Evolutionary conservation across 2,113 vertebrate species (phyloP), one percentile per base, ranked within the genome.

Genomic region (Cyphomyrus discorhynchus): DNA sequence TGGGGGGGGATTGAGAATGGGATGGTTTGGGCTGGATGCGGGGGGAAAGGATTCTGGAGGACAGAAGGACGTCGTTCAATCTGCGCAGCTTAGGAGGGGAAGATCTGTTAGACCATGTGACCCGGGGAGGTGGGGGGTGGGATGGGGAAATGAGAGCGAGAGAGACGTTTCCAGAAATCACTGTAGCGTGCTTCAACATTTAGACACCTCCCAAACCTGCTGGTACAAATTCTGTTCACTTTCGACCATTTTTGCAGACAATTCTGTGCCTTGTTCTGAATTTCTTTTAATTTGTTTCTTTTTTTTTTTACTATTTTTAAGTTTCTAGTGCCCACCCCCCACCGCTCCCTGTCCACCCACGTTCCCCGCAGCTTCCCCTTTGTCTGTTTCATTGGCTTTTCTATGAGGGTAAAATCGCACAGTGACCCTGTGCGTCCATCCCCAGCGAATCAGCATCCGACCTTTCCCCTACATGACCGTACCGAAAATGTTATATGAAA

Each of bases 261-360:
- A 97, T 98, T 98, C 97, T 98, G 98, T 99, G 98, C 98, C 98
- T 99, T 99, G 97, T 98, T 98, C 97, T 94, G 94, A 96, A 93
- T 95, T 95, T 96, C 88, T 93, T 95, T 31, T 95, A 89, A 90
- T 80, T 90, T 53, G 15, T 56, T 56, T 56, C 5, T 21, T 91
- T 89, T 91, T 21, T 91, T 90, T 91, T 90, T 91, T 7, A 90
- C 88, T 90, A 93, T 52, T 91, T 93, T 93, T 92, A 92, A 93
- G 90, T 90, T 91, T 45, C 50, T 82, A 53, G 47, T 24, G 21
- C 52, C 52, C 53, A 83, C 87, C 82, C n/a, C 24, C 74, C 53
- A 88, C 87, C 82, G 2, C 82, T 10, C 58, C 35, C 21, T 27
- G 58, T 92, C 91, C 93, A 92, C 92, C 95, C 94, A 93, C 91